A percentile compares a stretch with the other conserved stretches of the same genome.
Conservation (phyloP, 2,113 vertebrate species). For the Phyllopteryx taeniolatus region DNA sequence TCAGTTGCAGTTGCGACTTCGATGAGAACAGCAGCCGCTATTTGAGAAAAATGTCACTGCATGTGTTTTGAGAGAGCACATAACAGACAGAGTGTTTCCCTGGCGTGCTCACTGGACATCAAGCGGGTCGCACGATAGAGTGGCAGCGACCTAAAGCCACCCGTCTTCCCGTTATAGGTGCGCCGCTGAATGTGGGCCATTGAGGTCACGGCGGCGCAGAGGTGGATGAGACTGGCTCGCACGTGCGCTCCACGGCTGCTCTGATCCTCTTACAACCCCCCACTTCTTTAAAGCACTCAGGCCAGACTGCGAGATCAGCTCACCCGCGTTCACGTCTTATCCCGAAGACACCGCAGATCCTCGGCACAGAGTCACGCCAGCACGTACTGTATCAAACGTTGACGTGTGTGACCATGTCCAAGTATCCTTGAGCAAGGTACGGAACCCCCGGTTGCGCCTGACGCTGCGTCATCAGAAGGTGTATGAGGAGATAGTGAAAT, state of each 20-base stretch:
- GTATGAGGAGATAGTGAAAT: too few relatives aligned
- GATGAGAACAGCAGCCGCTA: background rate
- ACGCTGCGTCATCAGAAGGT: too few relatives aligned
- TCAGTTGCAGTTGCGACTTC: background rate
- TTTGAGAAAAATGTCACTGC: background rate
- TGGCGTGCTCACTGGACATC: background rate
- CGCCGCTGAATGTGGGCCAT: conserved; percentile 59
- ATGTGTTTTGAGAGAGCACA: background rate
- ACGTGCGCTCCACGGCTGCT: conserved; percentile 44
- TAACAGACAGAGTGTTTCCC: background rate
- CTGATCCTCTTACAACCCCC: conserved; percentile 70
- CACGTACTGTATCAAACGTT: conserved; percentile 48
- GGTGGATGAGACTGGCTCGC: conserved; percentile 57
- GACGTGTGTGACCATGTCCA: background rate
- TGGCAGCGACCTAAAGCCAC: conserved; percentile 18
- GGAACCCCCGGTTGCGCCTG: too few relatives aligned
- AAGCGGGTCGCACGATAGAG: conserved; percentile 19
- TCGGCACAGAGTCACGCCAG: conserved; percentile 50
- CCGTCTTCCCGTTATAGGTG: conserved; percentile 3
- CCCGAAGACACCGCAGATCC: conserved; percentile 45
- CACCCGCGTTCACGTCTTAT: conserved; percentile 50
- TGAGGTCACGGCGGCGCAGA: conserved; percentile 43
- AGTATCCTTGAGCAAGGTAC: too few relatives aligned
- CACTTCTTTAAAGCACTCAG: conserved; percentile 46
- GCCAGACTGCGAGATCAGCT: conserved; percentile 58